phyloP scores from a whole-genome alignment of 2,113 vertebrate species.

The Arothron firmamentum region DNA sequence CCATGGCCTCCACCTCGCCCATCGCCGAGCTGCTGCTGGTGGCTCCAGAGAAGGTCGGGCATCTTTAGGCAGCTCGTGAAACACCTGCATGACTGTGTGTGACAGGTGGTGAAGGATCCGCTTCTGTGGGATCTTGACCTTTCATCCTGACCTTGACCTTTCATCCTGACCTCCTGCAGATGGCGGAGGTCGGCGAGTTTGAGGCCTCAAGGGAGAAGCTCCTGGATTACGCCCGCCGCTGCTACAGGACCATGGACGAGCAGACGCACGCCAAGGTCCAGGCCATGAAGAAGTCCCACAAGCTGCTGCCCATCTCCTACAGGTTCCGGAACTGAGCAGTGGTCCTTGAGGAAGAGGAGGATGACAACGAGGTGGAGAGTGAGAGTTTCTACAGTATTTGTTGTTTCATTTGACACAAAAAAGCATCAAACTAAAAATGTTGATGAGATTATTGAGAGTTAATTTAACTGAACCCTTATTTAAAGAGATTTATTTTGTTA shows the following conservation, averaged over 20 bases:
- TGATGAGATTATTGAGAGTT: not conserved
- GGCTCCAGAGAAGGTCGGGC: slow-evolving; percentile 78
- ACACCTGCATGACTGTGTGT: not conserved
- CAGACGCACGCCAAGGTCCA: slow-evolving; percentile 81
- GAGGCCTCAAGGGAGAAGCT: slow-evolving; percentile 87
- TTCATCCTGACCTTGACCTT: no score
- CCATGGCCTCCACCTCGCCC: slow-evolving; percentile 86
- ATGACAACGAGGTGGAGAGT: not conserved
- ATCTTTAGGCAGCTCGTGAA: not conserved
- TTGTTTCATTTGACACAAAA: not conserved
- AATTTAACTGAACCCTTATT: no score
- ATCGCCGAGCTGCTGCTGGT: slow-evolving; percentile 88
- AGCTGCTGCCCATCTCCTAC: slow-evolving; percentile 87
- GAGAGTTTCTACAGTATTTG: not conserved
- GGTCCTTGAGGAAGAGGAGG: no score
- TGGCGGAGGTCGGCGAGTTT: slow-evolving; percentile 84
- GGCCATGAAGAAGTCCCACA: slow-evolving; percentile 85
- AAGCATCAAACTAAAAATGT: not conserved
- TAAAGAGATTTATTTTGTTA: no score
- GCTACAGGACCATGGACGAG: slow-evolving; percentile 86
- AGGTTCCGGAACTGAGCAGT: slow-evolving; percentile 79
- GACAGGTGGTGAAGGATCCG: not conserved
- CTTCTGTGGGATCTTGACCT: not conserved
- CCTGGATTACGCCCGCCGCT: slow-evolving; percentile 85
- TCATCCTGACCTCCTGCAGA: slow-evolving; percentile 17